Percentiles rank a stretch among this genome's conserved stretches.
These are phyloP conservation scores for Delphinus delphis DNA, from an alignment of 2,113 vertebrate genomes.

Conservation along the genomic window DNA sequence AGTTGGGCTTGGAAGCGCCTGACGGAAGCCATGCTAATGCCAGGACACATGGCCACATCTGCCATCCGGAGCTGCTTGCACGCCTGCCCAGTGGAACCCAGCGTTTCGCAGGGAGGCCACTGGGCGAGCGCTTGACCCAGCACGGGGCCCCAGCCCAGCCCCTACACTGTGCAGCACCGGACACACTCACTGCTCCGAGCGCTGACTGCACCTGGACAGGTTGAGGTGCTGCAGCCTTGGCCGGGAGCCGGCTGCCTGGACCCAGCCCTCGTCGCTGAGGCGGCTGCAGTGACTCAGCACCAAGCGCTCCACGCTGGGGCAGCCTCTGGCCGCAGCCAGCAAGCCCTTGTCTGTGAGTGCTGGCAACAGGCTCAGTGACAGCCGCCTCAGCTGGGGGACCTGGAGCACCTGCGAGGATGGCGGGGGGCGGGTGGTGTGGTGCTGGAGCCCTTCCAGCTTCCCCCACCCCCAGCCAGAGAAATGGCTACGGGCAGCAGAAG, in stretches of 20 bases:
- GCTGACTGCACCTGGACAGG: conserved; percentile 86
- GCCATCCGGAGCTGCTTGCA: conserved; percentile 86
- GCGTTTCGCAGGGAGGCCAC: conserved; percentile 78
- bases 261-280: conserved; percentile 86
- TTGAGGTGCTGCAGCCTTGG: conserved; percentile 87
- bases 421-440: neutral
- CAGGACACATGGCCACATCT: conserved; percentile 88
- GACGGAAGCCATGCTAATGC: conserved; percentile 80
- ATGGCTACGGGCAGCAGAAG: neutral
- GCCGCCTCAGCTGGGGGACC: conserved; percentile 83
- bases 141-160: neutral
- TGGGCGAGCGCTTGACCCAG: neutral
- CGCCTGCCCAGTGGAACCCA: conserved; percentile 82
- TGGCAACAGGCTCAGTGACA: conserved; percentile 87
- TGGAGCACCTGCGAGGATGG: conserved; percentile 80
- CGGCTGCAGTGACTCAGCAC: conserved; percentile 85
- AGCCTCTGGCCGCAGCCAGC: conserved; percentile 83
- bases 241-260: conserved; percentile 80
- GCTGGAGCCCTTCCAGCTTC: neutral
- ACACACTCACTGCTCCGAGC: conserved; percentile 86
- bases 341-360: conserved; percentile 86
- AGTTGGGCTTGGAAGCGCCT: conserved; percentile 85
- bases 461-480: neutral
- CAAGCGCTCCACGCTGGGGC: conserved; percentile 86
- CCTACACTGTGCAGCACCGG: rapidly evolving